phyloP scores from a whole-genome alignment of 2,797 vertebrate species.

The Fundulus diaphanus region DNA sequence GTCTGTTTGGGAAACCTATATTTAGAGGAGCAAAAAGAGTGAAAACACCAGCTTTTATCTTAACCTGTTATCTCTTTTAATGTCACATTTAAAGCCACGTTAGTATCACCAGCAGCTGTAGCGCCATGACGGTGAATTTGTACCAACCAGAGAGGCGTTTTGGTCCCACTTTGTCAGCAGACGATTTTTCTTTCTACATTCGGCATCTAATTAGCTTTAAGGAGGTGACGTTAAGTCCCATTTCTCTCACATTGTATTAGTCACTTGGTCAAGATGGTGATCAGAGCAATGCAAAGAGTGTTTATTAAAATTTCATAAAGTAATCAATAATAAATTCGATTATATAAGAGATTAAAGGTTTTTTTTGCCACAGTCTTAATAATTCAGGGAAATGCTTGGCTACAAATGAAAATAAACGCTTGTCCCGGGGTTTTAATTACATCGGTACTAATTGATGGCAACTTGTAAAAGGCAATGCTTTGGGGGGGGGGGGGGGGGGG shows the following conservation, averaged over 20 bases:
- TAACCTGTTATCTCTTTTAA: background rate
- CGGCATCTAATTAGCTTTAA: background rate
- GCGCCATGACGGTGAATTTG: slow-evolving; percentile 1
- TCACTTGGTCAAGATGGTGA: background rate
- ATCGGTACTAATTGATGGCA: background rate
- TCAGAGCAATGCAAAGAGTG: background rate
- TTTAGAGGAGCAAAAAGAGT: background rate
- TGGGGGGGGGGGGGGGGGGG: too few species aligned
- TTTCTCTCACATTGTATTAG: background rate
- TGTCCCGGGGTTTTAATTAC: background rate
- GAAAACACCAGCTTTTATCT: background rate
- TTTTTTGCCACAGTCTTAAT: background rate
- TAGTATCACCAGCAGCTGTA: slow-evolving; percentile 11
- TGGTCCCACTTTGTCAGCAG: background rate
- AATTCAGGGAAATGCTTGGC: background rate
- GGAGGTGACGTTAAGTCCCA: background rate
- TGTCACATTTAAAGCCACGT: background rate
- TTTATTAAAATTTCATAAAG: too few species aligned
- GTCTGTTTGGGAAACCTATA: background rate
- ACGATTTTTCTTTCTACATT: background rate
- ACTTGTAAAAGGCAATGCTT: background rate
- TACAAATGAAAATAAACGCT: background rate
- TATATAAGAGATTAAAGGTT: background rate
- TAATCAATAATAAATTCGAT: too few species aligned
- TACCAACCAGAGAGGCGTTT: background rate